Base-by-base conservation (phyloP, 2,888 invertebrate species). In the Drosophila niveifrons region DNA sequence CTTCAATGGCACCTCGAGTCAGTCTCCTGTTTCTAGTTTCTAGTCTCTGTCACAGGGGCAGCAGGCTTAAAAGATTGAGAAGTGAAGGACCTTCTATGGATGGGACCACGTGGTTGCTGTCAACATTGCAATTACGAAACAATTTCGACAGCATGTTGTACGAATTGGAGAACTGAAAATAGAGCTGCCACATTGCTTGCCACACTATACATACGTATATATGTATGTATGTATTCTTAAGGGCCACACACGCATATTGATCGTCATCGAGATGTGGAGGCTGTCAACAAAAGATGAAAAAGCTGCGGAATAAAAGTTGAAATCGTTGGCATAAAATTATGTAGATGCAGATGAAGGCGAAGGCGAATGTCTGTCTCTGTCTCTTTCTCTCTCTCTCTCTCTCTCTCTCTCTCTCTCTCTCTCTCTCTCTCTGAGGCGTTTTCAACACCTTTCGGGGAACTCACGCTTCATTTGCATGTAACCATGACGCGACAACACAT, bases 391-490 rank as follows among this genome's bases (percentile, higher is more conserved):
- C 15, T 29, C n/a, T 48, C 0, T 1, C 10, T 18, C 34, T 29
- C n/a, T 39, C 23, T 36, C 18, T 18, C 3, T 2, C 28, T 31
- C 28, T 23, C 6, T 13, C n/a, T 6, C 28, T 28, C 23, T 41
- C 36, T 11, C 15, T 29, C n/a, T 48, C 0, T 1, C 10, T 18
- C 34, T 29, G 29, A 73, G 82, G 50, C 68, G 66, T 77, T 88
- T 86, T 89, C 86, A 86, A 90, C 90, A 90, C 90, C 90, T 90
- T 90, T 89, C 78, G 79, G 71, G 74, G 74, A 88, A 71, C 88
- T 88, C 84, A 90, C 80, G 90, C 90, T 86, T 83, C 89, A 90
- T 90, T 90, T 90, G 90, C 89, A 90, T 90, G 82, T 81, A 87
- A 71, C 88, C 80, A 82, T 81, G 83, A 73, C 72, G 75, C 73